These are phyloP conservation scores for Cataglyphis albicans DNA, from an alignment of 2,888 invertebrate genomes.

Conservation along the genomic window DNA sequence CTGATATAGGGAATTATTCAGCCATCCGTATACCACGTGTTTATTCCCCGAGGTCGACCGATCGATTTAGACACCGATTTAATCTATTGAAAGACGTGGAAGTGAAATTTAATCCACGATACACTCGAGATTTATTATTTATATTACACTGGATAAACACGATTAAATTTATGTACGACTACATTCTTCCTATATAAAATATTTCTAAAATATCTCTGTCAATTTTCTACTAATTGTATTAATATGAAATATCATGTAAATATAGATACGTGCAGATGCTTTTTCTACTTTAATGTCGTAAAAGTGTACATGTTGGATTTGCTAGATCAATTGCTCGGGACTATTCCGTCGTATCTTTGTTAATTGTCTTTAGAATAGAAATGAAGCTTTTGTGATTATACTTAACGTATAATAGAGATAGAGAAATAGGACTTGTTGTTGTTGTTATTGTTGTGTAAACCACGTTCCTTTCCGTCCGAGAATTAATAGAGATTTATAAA, in stretches of 20 bases:
- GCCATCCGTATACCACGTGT: slow-evolving; percentile 13
- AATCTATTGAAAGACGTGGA: slow-evolving; percentile 2
- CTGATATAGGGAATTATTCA: slow-evolving; percentile 28
- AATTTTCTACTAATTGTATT: not conserved
- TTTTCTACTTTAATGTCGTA: not conserved
- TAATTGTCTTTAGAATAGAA: not conserved
- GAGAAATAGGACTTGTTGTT: not conserved
- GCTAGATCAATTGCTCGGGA: not conserved
- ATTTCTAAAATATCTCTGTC: not conserved
- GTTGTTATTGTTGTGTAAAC: not conserved
- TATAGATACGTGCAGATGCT: no score
- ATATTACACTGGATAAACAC: not conserved
- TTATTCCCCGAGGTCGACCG: slow-evolving; percentile 1
- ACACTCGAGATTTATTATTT: slow-evolving; percentile 2
- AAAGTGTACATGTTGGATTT: not conserved
- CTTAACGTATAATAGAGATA: not conserved
- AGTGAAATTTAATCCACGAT: slow-evolving; percentile 14
- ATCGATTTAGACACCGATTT: slow-evolving; percentile 24
- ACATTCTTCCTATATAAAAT: not conserved
- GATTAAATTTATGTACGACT: not conserved
- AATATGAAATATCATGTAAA: not conserved
- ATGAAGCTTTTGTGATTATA: not conserved
- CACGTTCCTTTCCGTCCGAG: not conserved
- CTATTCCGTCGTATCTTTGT: not conserved
- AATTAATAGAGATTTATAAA: not conserved